Evolutionary conservation across 2,113 vertebrate genomes (phyloP).

Genomic region (Abramis brama): DNA sequence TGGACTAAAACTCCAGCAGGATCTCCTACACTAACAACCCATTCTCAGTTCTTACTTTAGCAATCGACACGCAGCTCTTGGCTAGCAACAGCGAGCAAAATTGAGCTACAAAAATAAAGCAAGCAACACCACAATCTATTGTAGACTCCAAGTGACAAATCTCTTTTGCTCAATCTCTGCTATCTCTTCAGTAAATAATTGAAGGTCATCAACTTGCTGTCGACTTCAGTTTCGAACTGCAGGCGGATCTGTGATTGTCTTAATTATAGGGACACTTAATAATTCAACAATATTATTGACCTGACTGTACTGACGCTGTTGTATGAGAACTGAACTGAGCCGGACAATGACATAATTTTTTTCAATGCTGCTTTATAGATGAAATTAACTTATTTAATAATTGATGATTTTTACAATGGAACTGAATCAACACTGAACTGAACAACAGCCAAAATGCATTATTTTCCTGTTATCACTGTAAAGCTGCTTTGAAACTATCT

Average conservation of each 20-base stretch:
- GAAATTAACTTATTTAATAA: too few relatives aligned
- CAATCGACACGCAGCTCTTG: neutral
- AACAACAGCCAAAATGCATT: too few relatives aligned
- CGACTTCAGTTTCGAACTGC: neutral
- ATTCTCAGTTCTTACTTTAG: neutral
- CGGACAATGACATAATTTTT: too few relatives aligned
- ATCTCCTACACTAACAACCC: neutral
- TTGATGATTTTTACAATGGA: too few relatives aligned
- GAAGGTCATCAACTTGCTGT: neutral
- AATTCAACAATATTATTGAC: too few relatives aligned
- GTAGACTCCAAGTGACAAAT: neutral
- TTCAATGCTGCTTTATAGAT: too few relatives aligned
- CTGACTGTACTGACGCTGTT: too few relatives aligned
- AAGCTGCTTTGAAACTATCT: too few relatives aligned
- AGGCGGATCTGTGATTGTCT: neutral
- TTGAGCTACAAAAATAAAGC: neutral
- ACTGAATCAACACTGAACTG: too few relatives aligned
- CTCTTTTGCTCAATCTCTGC: neutral
- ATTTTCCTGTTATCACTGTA: too few relatives aligned
- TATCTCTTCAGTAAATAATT: neutral
- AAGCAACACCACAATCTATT: neutral
- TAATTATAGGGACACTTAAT: too few relatives aligned
- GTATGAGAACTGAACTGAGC: too few relatives aligned
- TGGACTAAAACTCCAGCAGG: neutral
- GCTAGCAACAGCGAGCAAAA: neutral